A percentile compares a stretch with the other conserved stretches of the same genome.
Evolutionary conservation across 2,113 vertebrate genomes (phyloP).

Genomic region (Fregata magnificens): DNA sequence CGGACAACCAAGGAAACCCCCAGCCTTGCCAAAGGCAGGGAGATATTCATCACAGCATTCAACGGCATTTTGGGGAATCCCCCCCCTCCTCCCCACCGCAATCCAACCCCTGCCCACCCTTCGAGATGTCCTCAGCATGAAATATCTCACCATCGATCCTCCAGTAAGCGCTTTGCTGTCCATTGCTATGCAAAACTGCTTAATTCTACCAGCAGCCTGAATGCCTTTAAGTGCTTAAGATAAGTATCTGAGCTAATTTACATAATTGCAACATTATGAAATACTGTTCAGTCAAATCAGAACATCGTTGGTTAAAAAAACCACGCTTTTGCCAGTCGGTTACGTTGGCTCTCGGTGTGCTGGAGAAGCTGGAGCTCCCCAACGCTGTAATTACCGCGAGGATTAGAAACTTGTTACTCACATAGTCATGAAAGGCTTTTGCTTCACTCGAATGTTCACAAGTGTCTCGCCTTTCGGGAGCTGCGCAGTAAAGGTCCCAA

Average conservation of each 20-base stretch:
- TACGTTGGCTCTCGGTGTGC: not conserved
- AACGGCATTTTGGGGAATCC: not conserved
- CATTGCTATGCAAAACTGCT: not conserved
- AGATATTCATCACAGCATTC: not conserved
- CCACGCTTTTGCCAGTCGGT: constrained; percentile 10
- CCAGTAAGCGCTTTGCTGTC: not conserved
- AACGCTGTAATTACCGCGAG: constrained; percentile 64
- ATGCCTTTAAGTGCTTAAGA: constrained; percentile 32
- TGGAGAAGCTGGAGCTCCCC: constrained; percentile 52
- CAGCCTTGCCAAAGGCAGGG: not conserved
- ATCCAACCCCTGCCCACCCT: not conserved
- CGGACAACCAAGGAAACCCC: not conserved
- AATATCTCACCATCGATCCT: not conserved
- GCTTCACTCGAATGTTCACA: constrained; percentile 99
- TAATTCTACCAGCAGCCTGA: not conserved
- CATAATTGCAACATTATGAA: constrained; percentile 60
- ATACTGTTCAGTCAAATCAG: constrained; percentile 53
- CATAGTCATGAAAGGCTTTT: constrained; percentile 99
- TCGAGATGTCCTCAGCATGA: not conserved
- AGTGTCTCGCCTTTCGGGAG: constrained; percentile 97
- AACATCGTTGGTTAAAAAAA: not conserved
- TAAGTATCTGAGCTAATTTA: constrained; percentile 45
- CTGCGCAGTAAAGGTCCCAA: constrained; percentile 99
- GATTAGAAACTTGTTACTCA: constrained; percentile 86
- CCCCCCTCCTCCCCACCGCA: not conserved